Conservation (phyloP, 2,888 invertebrate genomes). For the Stenolophus ochropezus region DNA sequence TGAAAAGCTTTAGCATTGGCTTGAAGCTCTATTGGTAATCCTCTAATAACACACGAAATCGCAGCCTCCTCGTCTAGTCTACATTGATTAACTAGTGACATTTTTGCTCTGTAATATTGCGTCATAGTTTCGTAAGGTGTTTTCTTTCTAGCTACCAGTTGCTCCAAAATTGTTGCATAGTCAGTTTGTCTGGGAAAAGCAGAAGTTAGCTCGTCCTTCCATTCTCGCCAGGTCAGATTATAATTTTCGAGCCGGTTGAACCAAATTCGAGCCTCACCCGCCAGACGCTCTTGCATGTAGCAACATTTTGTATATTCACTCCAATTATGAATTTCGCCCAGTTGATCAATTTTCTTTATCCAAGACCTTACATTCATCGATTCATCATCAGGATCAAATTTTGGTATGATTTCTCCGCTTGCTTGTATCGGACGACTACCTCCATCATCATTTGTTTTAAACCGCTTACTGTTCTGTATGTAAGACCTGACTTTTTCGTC, state of each 20-base stretch:
- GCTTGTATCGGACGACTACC: not conserved
- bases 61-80: constrained; percentile 11
- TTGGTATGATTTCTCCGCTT: not conserved
- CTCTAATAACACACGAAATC: constrained; percentile 48
- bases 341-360: constrained; percentile 66
- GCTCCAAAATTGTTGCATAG: constrained; percentile 64
- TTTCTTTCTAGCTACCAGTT: constrained; percentile 64
- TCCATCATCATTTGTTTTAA: not conserved
- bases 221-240: constrained; percentile 63
- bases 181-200: constrained; percentile 63
- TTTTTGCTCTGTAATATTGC: constrained; percentile 65
- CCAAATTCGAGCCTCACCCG: constrained; percentile 65
- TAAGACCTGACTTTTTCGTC: not conserved
- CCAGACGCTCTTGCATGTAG: constrained; percentile 60
- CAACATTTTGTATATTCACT: constrained; percentile 47
- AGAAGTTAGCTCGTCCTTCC: constrained; percentile 61
- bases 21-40: constrained; percentile 53
- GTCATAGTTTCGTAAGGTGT: constrained; percentile 64
- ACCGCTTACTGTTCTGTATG: not conserved
- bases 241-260: constrained; percentile 65
- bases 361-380: constrained; percentile 62
- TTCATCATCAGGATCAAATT: constrained; percentile 51
- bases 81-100: constrained; percentile 57
- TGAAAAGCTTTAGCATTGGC: constrained; percentile 58
- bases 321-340: constrained; percentile 66